phyloP scores from a whole-genome alignment of 2,888 invertebrate species.

The Netelia fuscicornis region DNA sequence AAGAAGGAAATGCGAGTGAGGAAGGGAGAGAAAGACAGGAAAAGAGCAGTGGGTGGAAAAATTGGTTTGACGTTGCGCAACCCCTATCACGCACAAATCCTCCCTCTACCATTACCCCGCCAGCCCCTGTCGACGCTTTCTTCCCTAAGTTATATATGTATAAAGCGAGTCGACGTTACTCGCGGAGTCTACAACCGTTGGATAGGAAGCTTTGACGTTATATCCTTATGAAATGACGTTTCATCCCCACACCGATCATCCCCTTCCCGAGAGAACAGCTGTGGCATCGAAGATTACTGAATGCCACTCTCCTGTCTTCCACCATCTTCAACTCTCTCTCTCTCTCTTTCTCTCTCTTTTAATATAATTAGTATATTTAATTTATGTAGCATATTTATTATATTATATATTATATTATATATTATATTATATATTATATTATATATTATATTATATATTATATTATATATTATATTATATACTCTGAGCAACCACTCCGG shows the following conservation, averaged over 20 bases:
- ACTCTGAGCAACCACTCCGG: too few species aligned
- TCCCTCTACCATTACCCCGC: constrained; percentile 26
- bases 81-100: constrained; percentile 54
- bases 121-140: background rate
- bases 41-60: constrained; percentile 34
- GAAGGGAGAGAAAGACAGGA: background rate
- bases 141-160: background rate
- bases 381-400: too few species aligned
- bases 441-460: too few species aligned
- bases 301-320: constrained; percentile 51
- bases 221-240: constrained; percentile 70
- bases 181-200: constrained; percentile 68
- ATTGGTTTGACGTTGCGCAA: constrained; percentile 62
- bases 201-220: constrained; percentile 68
- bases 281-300: constrained; percentile 66
- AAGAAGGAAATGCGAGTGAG: background rate
- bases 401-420: too few species aligned
- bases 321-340: background rate
- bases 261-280: constrained; percentile 30
- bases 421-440: too few species aligned
- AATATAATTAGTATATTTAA: too few species aligned
- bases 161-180: constrained; percentile 61
- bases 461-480: too few species aligned
- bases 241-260: constrained; percentile 29
- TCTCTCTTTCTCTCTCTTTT: background rate